A percentile compares a stretch with the other conserved stretches of the same genome.
Conservation (phyloP, 2,797 vertebrate genomes). For the Pogoniulus pusillus region DNA sequence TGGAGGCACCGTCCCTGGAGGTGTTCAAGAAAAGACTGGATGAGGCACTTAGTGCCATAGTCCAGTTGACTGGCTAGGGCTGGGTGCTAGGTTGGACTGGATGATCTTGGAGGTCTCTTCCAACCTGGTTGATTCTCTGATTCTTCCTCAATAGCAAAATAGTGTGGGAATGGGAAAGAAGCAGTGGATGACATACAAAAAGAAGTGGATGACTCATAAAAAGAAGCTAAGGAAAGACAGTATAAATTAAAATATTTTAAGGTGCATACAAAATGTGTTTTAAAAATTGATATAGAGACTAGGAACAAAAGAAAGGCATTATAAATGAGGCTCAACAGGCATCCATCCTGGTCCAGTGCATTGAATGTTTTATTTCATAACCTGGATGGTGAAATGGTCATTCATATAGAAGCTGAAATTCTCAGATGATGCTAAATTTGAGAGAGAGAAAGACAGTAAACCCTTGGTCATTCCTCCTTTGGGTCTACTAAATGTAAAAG, state of each 20-base stretch:
- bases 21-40: no score
- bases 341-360: neutral
- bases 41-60: no score
- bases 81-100: no score
- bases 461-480: neutral
- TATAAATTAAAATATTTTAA: constrained; percentile 6
- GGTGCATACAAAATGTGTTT: neutral
- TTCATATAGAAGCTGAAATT: neutral
- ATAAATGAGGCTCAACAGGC: neutral
- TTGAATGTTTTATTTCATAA: neutral
- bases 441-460: neutral
- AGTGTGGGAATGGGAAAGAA: neutral
- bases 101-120: no score
- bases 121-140: no score
- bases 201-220: neutral
- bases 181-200: neutral
- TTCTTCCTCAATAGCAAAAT: neutral
- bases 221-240: constrained; percentile 19
- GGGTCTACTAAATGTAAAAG: neutral
- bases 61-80: no score
- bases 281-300: neutral
- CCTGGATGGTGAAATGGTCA: neutral
- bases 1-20: no score
- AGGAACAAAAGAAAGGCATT: neutral
- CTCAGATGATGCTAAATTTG: neutral